A percentile compares a stretch with the other conserved stretches of the same genome.
Evolutionary conservation across 2,888 invertebrate genomes (phyloP).

Genomic region (Ecdyonurus torrentis): DNA sequence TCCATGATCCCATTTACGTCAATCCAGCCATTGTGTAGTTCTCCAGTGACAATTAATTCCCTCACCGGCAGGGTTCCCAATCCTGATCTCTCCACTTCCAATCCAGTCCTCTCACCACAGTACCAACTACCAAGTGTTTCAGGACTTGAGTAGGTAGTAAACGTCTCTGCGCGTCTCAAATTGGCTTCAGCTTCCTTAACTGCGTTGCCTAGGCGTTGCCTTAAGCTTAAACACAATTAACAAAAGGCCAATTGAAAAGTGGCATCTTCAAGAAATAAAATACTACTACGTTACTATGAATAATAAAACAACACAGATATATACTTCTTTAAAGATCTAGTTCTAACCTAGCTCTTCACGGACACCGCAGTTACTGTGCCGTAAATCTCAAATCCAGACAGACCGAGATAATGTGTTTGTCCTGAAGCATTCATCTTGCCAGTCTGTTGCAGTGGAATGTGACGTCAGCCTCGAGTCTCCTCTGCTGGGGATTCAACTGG

Average conservation of each 20-base stretch:
- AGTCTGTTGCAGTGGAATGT: conserved; percentile 82
- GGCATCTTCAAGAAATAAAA: too few relatives aligned
- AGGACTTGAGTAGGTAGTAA: conserved; percentile 56
- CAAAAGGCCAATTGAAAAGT: too few relatives aligned
- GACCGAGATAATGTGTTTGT: conserved; percentile 88
- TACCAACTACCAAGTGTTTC: conserved; percentile 72
- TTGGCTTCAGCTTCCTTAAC: conserved; percentile 60
- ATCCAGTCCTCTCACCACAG: conserved; percentile 81
- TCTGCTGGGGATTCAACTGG: conserved; percentile 47
- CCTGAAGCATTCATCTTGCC: conserved; percentile 97
- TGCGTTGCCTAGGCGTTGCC: conserved; percentile 53
- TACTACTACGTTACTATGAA: too few relatives aligned
- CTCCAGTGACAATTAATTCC: conserved; percentile 79
- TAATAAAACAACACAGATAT: too few relatives aligned
- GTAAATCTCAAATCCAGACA: conserved; percentile 93
- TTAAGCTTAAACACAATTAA: too few relatives aligned
- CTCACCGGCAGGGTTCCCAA: conserved; percentile 45
- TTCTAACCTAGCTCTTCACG: conserved; percentile 49
- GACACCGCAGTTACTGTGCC: conserved; percentile 69
- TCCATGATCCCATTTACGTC: conserved; percentile 96
- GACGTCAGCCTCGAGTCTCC: conserved; percentile 75
- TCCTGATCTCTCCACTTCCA: conserved; percentile 94
- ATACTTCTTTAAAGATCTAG: background rate
- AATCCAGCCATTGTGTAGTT: conserved; percentile 89
- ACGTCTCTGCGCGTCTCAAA: conserved; percentile 51